Evolutionary conservation across 2,888 invertebrate genomes (phyloP).

Genomic region (Conchocele bisecta): DNA sequence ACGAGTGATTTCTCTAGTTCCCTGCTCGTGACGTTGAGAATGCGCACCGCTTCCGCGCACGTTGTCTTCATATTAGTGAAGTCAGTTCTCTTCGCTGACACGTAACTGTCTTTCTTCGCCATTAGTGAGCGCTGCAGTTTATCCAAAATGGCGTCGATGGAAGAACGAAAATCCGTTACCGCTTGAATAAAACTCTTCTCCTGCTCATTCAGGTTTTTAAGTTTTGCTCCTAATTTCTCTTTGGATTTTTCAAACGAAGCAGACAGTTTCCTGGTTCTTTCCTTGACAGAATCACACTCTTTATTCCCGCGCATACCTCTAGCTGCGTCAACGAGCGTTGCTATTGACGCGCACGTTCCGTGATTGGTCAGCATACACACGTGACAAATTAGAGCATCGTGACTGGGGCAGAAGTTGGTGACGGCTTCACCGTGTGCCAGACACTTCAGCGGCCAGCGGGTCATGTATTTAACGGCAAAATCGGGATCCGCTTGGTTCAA

Average conservation of each 20-base stretch:
- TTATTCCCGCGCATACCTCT: constrained; percentile 48
- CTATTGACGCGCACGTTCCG: too few relatives aligned
- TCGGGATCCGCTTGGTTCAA: too few relatives aligned
- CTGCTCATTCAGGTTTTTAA: constrained; percentile 24
- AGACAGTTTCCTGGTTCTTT: constrained; percentile 39
- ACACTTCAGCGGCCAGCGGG: too few relatives aligned
- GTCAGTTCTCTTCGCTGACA: constrained; percentile 27
- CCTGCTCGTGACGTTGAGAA: constrained; percentile 39
- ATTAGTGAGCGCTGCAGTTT: constrained; percentile 44
- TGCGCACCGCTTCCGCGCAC: constrained; percentile 32
- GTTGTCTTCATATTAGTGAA: constrained; percentile 31
- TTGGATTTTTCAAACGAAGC: constrained; percentile 33
- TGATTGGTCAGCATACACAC: too few relatives aligned
- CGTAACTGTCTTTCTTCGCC: constrained; percentile 51
- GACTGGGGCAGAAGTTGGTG: too few relatives aligned
- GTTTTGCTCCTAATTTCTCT: constrained; percentile 25
- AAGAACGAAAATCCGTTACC: constrained; percentile 35
- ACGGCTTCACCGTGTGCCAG: too few relatives aligned
- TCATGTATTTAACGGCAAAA: too few relatives aligned
- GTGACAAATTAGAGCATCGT: too few relatives aligned
- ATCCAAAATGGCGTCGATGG: constrained; percentile 45
- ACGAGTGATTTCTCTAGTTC: constrained; percentile 42
- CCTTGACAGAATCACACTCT: constrained; percentile 33
- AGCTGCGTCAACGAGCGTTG: too few relatives aligned
- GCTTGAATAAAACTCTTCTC: constrained; percentile 39